A percentile compares a stretch with the other conserved stretches of the same genome.
These are phyloP conservation scores for Merluccius polli DNA, from an alignment of 2,797 vertebrate genomes.

Conservation along the genomic window DNA sequence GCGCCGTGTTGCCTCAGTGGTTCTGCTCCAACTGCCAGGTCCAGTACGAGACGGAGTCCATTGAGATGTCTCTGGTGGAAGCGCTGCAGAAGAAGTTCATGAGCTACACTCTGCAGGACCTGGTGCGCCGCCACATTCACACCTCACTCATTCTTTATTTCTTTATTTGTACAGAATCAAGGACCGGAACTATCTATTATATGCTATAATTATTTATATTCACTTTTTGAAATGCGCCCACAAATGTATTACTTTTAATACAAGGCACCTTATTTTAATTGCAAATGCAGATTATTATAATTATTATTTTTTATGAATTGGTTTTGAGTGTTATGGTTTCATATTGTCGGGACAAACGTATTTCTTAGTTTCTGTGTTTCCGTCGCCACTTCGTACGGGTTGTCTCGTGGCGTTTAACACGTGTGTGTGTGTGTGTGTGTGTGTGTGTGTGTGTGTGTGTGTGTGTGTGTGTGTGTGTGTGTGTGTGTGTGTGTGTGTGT, in stretches of 20 bases:
- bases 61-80: slow-evolving; percentile 86
- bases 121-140: slow-evolving; percentile 67
- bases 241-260: neutral
- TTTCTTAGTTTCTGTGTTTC: neutral
- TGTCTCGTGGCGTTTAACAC: neutral
- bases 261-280: neutral
- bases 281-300: neutral
- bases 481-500: too few relatives aligned
- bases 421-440: too few relatives aligned
- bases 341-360: neutral
- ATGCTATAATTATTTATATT: too few relatives aligned
- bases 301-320: too few relatives aligned
- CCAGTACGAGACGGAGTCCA: slow-evolving; percentile 78
- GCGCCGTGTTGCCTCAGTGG: slow-evolving; percentile 83
- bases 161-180: too few relatives aligned
- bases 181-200: too few relatives aligned
- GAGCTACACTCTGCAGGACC: slow-evolving; percentile 92
- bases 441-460: too few relatives aligned
- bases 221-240: neutral
- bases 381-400: neutral
- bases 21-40: slow-evolving; percentile 90
- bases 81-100: slow-evolving; percentile 94
- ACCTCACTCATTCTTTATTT: too few relatives aligned
- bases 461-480: too few relatives aligned
- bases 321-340: too few relatives aligned